A percentile compares a stretch with the other conserved stretches of the same genome.
These are phyloP conservation scores for Macrosoma leucophasiata DNA, from an alignment of 2,888 invertebrate species.

Conservation along the genomic window DNA sequence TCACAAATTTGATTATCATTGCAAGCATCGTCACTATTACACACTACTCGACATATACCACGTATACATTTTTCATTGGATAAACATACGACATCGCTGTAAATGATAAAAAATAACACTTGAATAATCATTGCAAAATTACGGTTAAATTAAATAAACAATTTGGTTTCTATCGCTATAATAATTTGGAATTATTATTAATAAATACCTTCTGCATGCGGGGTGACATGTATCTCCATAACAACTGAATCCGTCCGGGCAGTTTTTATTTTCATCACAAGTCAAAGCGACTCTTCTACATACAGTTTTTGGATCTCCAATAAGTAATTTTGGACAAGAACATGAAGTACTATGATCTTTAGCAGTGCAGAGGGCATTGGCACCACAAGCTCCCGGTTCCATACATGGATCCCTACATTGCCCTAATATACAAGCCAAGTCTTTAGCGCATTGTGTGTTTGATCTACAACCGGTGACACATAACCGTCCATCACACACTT, in stretches of 20 bases:
- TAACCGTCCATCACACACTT: slow-evolving; percentile 88
- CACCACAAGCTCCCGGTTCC: slow-evolving; percentile 87
- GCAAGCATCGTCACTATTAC: slow-evolving; percentile 90
- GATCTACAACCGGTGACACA: slow-evolving; percentile 89
- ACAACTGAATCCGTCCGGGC: slow-evolving; percentile 82
- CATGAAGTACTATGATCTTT: slow-evolving; percentile 84
- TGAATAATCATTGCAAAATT: slow-evolving; percentile 1
- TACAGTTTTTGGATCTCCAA: slow-evolving; percentile 83
- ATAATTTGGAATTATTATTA: slow-evolving; percentile 7
- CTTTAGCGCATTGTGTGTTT: slow-evolving; percentile 83
- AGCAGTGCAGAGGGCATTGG: slow-evolving; percentile 85
- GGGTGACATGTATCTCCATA: slow-evolving; percentile 86
- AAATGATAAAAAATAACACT: slow-evolving; percentile 35
- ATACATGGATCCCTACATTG: slow-evolving; percentile 87
- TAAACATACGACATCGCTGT: slow-evolving; percentile 86
- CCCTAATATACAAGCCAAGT: slow-evolving; percentile 84
- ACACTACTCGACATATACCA: slow-evolving; percentile 88
- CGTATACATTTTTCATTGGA: slow-evolving; percentile 90
- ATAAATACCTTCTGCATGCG: slow-evolving; percentile 81
- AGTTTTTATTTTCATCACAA: slow-evolving; percentile 81
- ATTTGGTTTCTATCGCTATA: no score
- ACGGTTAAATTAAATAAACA: no score
- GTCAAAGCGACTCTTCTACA: slow-evolving; percentile 81
- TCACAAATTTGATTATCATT: slow-evolving; percentile 89
- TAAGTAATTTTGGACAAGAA: slow-evolving; percentile 80